Evolutionary conservation across 2,888 invertebrate species (phyloP).

Genomic region (Xestia xanthographa): DNA sequence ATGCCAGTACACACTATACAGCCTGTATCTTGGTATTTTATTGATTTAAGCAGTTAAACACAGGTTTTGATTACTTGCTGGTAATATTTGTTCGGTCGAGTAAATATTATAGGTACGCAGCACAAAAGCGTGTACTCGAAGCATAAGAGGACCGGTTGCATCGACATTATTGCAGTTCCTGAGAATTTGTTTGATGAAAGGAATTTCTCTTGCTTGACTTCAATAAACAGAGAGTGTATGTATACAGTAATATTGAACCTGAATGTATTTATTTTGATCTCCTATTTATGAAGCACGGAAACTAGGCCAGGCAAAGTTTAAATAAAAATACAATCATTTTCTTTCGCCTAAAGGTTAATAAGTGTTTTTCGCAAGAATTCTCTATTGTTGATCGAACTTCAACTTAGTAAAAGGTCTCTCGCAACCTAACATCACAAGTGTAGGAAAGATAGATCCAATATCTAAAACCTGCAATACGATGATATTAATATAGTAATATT

Average conservation of each 20-base stretch:
- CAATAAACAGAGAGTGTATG: neutral
- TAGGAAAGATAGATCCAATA: neutral
- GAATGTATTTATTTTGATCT: neutral
- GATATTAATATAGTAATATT: conserved; percentile 15
- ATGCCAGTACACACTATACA: conserved; percentile 57
- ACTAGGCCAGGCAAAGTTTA: neutral
- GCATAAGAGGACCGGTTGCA: conserved; percentile 42
- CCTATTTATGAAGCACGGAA: neutral
- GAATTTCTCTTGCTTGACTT: conserved; percentile 10
- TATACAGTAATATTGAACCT: neutral
- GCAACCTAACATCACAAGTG: too few species aligned
- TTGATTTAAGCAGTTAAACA: conserved; percentile 62
- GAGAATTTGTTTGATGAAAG: conserved; percentile 24
- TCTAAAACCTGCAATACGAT: neutral
- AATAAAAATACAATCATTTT: neutral
- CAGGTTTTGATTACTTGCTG: conserved; percentile 55
- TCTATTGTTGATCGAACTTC: neutral
- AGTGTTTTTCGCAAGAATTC: neutral
- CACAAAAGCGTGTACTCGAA: conserved; percentile 30
- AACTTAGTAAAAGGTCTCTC: neutral
- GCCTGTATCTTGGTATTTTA: conserved; percentile 53
- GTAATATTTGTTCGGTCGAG: conserved; percentile 49
- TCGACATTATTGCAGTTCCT: conserved; percentile 29
- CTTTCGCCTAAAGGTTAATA: neutral
- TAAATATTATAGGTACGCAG: conserved; percentile 58